Evolutionary conservation across 2,113 vertebrate genomes (phyloP), one percentile per base, ranked within the genome.

Genomic region (Rissa tridactyla): DNA sequence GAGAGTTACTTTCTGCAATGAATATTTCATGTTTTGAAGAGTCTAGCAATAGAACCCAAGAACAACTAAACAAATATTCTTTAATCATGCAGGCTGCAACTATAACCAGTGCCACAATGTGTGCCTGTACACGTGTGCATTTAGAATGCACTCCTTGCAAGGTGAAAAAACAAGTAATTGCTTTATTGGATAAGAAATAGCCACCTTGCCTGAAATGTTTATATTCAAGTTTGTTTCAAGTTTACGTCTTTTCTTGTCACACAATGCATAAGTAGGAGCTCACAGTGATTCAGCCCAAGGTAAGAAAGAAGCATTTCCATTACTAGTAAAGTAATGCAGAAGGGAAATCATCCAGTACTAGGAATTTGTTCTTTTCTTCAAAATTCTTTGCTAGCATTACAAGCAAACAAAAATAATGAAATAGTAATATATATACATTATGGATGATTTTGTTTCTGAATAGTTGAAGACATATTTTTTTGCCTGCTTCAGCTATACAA

Each of bases 11-110:
- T 94, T 92, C 57, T 79, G 30, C 52, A 65, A 86, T 72, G 52
- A 90, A 88, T 90, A 79, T 68, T 84, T 94, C 61, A 69, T 64
- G 40, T 87, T 94, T 85, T 68, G n/a, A 54, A 82, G 38, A 82
- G n/a, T 42, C 32, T 75, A 85, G 34, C 10, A 90, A 55, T 30
- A 91, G 30, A 90, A 69, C 15, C 2, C 38, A 81, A 81, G 29
- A 34, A 26, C 42, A 69, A 81, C 26, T 36, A 81, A 69, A 89
- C 13, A 85, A 91, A 78, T 70, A 68, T 25, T 70, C 15, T 82
- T 68, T 78, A 87, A 51, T 49, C 19, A 54, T 44, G 34, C 10
- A 88, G 54, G 8, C 15, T 75, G 34, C 30, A 86, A 13, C 5
- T 30, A 68, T 57, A 80, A 65, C 10, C 19, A 46, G 61, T 34